These are phyloP conservation scores for Tangara arthus DNA, from an alignment of 2,797 vertebrate species.

Conservation along the genomic window DNA sequence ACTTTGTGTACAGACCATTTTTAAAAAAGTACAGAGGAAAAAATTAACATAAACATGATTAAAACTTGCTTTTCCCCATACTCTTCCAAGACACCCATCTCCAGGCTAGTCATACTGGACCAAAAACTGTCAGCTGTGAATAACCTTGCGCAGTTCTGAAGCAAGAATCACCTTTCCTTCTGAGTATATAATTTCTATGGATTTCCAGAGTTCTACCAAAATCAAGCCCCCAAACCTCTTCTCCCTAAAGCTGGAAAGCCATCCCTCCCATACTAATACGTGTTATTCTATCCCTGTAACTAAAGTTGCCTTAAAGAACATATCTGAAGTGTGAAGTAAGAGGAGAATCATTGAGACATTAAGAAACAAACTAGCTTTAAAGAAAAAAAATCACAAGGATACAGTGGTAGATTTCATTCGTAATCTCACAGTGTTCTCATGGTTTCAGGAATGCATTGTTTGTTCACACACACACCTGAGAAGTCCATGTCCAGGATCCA, in stretches of 20 bases:
- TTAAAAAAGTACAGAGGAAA: not conserved
- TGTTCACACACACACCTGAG: not conserved
- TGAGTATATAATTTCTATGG: not conserved
- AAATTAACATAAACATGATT: not conserved
- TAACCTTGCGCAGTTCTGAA: not conserved
- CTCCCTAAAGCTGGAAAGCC: not conserved
- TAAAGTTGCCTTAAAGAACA: not conserved
- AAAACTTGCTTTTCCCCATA: not conserved
- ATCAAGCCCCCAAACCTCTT: not conserved
- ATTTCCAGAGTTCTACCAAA: not conserved
- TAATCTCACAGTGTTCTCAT: not conserved
- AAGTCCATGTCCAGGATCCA: not conserved
- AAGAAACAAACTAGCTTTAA: not conserved
- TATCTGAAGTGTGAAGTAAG: not conserved
- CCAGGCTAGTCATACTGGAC: not conserved
- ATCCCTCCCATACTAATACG: accelerated
- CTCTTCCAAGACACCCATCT: not conserved
- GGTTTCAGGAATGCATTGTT: not conserved
- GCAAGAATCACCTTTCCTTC: not conserved
- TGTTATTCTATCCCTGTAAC: not conserved
- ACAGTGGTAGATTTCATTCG: not conserved
- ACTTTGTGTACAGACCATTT: accelerated
- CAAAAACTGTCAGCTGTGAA: not conserved
- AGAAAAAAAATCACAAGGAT: not conserved
- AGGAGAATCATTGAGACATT: not conserved